phyloP scores from a whole-genome alignment of 2,888 invertebrate genomes.

The Nomada ruficornis region DNA sequence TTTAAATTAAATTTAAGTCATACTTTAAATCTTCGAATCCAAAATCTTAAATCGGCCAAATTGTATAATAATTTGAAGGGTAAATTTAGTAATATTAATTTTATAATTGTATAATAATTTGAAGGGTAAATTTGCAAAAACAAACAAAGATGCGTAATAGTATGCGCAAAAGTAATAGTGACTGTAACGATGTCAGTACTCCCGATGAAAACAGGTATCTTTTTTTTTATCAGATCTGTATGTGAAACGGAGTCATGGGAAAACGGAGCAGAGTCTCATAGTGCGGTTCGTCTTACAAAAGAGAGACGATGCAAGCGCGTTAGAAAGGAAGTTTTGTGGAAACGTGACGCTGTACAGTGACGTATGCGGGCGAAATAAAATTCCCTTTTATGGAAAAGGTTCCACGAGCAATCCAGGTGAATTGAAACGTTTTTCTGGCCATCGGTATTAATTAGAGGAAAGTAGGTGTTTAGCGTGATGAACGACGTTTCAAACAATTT shows the following conservation, averaged over 20 bases:
- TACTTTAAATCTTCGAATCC: no score
- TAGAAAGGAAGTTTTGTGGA: slow-evolving; percentile 28
- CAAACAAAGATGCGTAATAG: no score
- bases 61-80: no score
- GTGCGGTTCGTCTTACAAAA: slow-evolving; percentile 21
- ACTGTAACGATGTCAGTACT: slow-evolving; percentile 9
- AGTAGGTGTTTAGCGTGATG: slow-evolving; percentile 1
- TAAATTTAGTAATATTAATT: no score
- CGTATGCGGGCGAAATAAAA: slow-evolving; percentile 1
- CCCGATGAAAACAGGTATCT: background rate
- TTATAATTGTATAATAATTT: no score
- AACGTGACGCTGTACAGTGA: background rate
- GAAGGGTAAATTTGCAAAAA: no score
- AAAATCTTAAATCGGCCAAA: no score
- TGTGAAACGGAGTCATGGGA: slow-evolving; percentile 40
- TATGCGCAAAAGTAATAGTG: background rate
- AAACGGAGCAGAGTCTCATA: slow-evolving; percentile 27
- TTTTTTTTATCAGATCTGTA: slow-evolving; percentile 36
- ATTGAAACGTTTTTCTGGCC: background rate
- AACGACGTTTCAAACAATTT: background rate
- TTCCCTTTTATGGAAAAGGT: background rate
- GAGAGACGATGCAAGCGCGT: slow-evolving; percentile 21
- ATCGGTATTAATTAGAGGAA: background rate
- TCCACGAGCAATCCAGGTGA: slow-evolving; percentile 7
- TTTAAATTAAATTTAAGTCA: no score